Conservation (phyloP, 1,140 invertebrate genomes). For the Apis laboriosa region DNA sequence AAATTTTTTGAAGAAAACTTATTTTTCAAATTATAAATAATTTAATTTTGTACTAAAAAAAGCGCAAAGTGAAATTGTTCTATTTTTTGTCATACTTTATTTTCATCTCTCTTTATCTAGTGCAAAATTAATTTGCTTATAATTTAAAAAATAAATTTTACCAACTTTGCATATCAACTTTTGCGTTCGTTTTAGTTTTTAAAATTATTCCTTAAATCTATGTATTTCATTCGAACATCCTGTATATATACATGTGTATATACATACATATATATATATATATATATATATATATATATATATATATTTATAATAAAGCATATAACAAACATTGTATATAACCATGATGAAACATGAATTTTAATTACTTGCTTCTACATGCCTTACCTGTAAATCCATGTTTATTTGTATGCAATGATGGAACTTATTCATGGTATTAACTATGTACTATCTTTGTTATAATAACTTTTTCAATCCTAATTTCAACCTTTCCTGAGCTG, state of each 20-base stretch:
- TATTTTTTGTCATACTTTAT: too few species aligned
- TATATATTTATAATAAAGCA: constrained; percentile 36
- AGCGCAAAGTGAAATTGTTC: too few species aligned
- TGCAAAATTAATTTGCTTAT: too few species aligned
- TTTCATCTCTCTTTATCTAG: too few species aligned
- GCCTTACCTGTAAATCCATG: constrained; percentile 74
- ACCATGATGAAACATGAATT: constrained; percentile 5
- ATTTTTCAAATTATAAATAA: too few species aligned
- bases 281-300: neutral
- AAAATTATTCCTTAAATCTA: too few species aligned
- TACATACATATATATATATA: neutral
- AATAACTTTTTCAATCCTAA: constrained; percentile 79
- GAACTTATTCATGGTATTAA: constrained; percentile 64
- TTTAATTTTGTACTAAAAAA: too few species aligned
- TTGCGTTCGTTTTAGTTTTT: too few species aligned
- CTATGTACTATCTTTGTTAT: constrained; percentile 72
- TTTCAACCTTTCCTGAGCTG: constrained; percentile 85
- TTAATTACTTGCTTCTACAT: constrained; percentile 40
- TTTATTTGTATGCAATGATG: constrained; percentile 63
- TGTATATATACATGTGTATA: neutral
- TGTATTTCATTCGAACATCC: too few species aligned
- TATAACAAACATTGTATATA: constrained; percentile 45
- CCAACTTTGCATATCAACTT: too few species aligned
- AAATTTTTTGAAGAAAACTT: too few species aligned
- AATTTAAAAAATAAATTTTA: too few species aligned